A percentile compares a stretch with the other conserved stretches of the same genome.
phyloP scores from a whole-genome alignment of 2,113 vertebrate species.

The Haemorhous mexicanus region DNA sequence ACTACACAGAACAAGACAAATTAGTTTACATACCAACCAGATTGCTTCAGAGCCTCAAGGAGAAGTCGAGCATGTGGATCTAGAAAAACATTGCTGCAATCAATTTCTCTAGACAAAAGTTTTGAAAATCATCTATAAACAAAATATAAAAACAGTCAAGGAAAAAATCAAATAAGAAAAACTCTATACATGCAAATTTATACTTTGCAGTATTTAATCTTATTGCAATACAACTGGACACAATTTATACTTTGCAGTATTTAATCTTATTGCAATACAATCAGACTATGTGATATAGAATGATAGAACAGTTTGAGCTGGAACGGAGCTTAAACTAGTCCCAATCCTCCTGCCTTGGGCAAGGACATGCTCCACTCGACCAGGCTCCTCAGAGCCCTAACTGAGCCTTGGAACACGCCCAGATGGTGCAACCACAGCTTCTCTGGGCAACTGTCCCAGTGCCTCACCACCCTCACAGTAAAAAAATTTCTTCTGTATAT shows the following conservation, averaged over 20 bases:
- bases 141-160: neutral
- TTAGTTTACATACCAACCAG: conserved; percentile 86
- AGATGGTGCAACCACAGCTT: neutral
- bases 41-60: conserved; percentile 89
- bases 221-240: neutral
- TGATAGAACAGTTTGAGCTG: neutral
- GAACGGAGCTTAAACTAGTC: neutral
- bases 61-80: conserved; percentile 93
- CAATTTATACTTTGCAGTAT: neutral
- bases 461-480: neutral
- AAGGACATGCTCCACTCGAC: accelerated
- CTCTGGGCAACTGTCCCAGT: neutral
- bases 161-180: neutral
- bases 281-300: accelerated
- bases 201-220: neutral
- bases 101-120: conserved; percentile 28
- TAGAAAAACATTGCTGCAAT: conserved; percentile 69
- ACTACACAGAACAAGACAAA: neutral
- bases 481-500: neutral
- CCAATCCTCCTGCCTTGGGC: neutral
- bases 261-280: neutral
- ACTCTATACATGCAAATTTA: neutral
- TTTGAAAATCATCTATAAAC: conserved; percentile 12
- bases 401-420: neutral
- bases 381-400: neutral